These are phyloP conservation scores for Aplochiton taeniatus DNA, from an alignment of 2,797 vertebrate genomes.

Conservation along the genomic window DNA sequence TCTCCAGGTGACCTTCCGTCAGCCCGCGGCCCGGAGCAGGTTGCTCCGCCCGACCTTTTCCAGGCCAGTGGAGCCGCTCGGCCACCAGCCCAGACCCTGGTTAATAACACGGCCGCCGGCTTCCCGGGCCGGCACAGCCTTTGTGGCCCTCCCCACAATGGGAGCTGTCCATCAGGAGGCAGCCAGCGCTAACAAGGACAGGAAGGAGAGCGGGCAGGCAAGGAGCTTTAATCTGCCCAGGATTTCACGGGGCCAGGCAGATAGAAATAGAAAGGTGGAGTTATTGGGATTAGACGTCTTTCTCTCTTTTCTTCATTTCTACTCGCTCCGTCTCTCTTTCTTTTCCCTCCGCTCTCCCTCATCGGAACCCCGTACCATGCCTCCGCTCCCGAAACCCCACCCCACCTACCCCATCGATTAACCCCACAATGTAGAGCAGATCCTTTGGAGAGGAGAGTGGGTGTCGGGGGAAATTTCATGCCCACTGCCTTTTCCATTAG, in stretches of 20 bases:
- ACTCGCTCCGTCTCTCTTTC: conserved; percentile 15
- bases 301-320: background rate
- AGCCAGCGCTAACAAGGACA: conserved; percentile 9
- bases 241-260: conserved; percentile 5
- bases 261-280: background rate
- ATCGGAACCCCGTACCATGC: too few species aligned
- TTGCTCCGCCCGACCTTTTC: conserved; percentile 50
- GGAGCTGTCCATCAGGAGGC: conserved; percentile 19
- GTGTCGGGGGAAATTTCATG: conserved; percentile 70
- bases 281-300: conserved; percentile 8
- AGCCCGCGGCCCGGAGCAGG: conserved; percentile 13
- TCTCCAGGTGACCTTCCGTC: conserved; percentile 28
- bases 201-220: conserved; percentile 2
- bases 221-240: conserved; percentile 7
- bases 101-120: conserved; percentile 15
- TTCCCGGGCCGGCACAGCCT: conserved; percentile 2
- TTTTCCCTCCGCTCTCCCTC: conserved; percentile 43
- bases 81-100: conserved; percentile 20
- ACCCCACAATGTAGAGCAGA: conserved; percentile 50
- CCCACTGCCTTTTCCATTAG: conserved; percentile 67
- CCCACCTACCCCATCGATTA: conserved; percentile 50
- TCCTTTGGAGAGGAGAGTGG: conserved; percentile 50
- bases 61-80: conserved; percentile 17
- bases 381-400: too few species aligned
- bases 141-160: conserved; percentile 25